phyloP scores from a whole-genome alignment of 2,888 invertebrate species.

The Tetanocera ferruginea region DNA sequence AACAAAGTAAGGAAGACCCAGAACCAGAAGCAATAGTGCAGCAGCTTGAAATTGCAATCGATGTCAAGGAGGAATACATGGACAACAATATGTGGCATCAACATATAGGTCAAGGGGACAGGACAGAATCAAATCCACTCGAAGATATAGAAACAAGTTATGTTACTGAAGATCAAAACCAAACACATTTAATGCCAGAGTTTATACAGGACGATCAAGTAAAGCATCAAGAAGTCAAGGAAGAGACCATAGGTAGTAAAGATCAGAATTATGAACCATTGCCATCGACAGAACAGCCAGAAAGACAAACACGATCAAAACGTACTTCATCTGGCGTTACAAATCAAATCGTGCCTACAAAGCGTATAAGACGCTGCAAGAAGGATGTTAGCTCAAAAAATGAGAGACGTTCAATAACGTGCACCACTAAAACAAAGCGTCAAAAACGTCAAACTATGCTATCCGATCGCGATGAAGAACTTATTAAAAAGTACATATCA shows the following conservation, averaged over 20 bases:
- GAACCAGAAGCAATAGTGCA: background rate
- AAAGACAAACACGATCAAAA: background rate
- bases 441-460: constrained; percentile 55
- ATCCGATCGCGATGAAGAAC: constrained; percentile 58
- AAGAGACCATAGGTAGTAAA: constrained; percentile 47
- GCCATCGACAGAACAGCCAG: constrained; percentile 6
- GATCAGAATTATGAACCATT: constrained; percentile 34
- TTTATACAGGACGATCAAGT: constrained; percentile 37
- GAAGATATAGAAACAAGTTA: constrained; percentile 52
- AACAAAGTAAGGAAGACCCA: background rate
- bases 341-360: constrained; percentile 27
- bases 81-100: constrained; percentile 38
- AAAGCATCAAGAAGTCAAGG: constrained; percentile 14
- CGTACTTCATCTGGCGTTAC: background rate
- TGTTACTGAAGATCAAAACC: constrained; percentile 34
- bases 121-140: constrained; percentile 56
- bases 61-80: constrained; percentile 48
- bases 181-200: constrained; percentile 30
- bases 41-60: background rate
- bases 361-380: constrained; percentile 29
- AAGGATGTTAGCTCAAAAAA: constrained; percentile 29
- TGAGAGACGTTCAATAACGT: background rate
- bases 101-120: constrained; percentile 26
- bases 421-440: constrained; percentile 16
- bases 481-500: constrained; percentile 65